These are phyloP conservation scores for Pherbina coryleti DNA, from an alignment of 2,888 invertebrate species.

Conservation along the genomic window DNA sequence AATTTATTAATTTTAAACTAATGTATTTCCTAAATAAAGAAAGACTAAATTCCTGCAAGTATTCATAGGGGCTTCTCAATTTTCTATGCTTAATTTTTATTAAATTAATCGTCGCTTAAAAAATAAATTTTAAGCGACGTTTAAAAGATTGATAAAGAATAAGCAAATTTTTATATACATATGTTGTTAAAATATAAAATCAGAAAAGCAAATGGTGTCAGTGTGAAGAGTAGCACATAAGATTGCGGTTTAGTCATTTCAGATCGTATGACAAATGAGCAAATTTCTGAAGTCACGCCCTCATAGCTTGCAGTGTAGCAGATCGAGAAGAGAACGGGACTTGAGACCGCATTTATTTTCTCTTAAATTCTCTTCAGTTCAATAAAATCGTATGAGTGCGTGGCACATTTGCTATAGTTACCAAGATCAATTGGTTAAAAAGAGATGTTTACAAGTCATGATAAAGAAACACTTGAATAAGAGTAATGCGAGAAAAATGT, in stretches of 20 bases:
- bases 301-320: not conserved
- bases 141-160: too few relatives aligned
- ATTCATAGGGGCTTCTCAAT: too few relatives aligned
- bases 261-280: conserved; percentile 21
- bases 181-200: not conserved
- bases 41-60: too few relatives aligned
- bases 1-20: too few relatives aligned
- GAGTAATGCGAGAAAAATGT: not conserved
- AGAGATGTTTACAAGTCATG: conserved; percentile 14
- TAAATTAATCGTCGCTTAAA: too few relatives aligned
- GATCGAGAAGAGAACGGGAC: not conserved
- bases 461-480: not conserved
- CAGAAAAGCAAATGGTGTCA: conserved; percentile 20
- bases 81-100: too few relatives aligned
- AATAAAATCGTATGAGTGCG: not conserved
- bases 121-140: too few relatives aligned
- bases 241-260: not conserved
- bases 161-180: too few relatives aligned
- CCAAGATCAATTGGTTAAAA: not conserved
- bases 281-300: conserved; percentile 26
- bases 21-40: too few relatives aligned
- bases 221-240: not conserved
- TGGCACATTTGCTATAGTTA: not conserved
- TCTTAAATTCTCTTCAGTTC: conserved; percentile 1
- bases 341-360: not conserved